phyloP scores from a whole-genome alignment of 2,888 invertebrate species.

The Pherbina coryleti region DNA sequence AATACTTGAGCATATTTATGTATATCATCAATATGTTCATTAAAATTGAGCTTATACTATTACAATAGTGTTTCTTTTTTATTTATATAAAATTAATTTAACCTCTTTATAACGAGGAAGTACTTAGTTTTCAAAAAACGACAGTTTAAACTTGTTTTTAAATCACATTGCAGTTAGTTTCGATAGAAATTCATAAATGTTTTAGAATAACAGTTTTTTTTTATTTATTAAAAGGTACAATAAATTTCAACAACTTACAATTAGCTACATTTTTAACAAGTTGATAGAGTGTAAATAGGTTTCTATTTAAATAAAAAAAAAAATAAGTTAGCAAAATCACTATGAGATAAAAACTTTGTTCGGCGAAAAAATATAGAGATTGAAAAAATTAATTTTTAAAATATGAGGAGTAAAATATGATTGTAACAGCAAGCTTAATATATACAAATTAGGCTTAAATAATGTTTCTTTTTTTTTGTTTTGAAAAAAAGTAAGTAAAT shows the following conservation, averaged over 20 bases:
- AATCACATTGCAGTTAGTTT: conserved; percentile 23
- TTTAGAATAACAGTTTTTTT: neutral
- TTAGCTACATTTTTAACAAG: neutral
- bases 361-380: neutral
- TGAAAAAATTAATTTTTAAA: neutral
- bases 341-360: neutral
- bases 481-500: no score
- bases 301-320: neutral
- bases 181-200: neutral
- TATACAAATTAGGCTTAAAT: neutral
- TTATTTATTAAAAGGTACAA: neutral
- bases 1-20: neutral
- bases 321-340: neutral
- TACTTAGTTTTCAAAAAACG: conserved; percentile 9
- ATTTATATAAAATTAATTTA: neutral
- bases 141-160: neutral
- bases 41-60: conserved; percentile 6
- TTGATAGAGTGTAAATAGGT: neutral
- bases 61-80: neutral
- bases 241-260: conserved; percentile 4
- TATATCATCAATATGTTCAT: neutral
- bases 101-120: neutral
- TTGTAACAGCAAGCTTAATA: neutral
- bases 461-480: neutral
- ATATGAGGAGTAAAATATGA: neutral